These are phyloP conservation scores for Morpho achilles DNA, from an alignment of 2,888 invertebrate species.

Conservation along the genomic window DNA sequence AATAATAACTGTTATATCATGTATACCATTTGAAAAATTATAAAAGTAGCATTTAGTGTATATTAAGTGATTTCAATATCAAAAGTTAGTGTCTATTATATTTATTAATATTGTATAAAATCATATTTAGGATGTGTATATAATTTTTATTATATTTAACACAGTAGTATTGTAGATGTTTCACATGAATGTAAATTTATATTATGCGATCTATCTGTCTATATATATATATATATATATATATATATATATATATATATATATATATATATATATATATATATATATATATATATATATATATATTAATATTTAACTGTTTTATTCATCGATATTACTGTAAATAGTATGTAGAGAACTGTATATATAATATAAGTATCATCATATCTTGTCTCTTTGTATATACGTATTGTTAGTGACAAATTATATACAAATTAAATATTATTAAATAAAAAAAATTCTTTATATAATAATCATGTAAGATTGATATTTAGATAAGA, in stretches of 20 bases:
- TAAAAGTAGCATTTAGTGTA: constrained; percentile 6
- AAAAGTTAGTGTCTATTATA: constrained; percentile 2
- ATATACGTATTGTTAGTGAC: constrained; percentile 26
- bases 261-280: constrained; percentile 5
- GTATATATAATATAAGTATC: no score
- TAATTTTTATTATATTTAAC: constrained; percentile 53
- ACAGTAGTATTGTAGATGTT: constrained; percentile 35
- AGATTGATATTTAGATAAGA: no score
- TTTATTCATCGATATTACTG: constrained; percentile 27
- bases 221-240: constrained; percentile 7
- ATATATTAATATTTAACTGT: constrained; percentile 7
- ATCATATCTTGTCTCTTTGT: constrained; percentile 61
- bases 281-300: constrained; percentile 5
- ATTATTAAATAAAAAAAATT: constrained; percentile 28
- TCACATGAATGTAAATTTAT: constrained; percentile 16
- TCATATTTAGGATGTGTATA: constrained; percentile 17
- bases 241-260: constrained; percentile 6
- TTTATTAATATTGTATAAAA: constrained; percentile 8
- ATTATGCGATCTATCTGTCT: constrained; percentile 14
- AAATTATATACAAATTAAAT: constrained; percentile 33
- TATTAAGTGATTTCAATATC: neutral
- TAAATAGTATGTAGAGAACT: constrained; percentile 37
- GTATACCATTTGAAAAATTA: no score
- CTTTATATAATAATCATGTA: constrained; percentile 19
- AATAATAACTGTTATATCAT: neutral